These are phyloP conservation scores for Palythoa grandis DNA, from an alignment of 92 coral and sea anemone genomes.

Conservation along the genomic window DNA sequence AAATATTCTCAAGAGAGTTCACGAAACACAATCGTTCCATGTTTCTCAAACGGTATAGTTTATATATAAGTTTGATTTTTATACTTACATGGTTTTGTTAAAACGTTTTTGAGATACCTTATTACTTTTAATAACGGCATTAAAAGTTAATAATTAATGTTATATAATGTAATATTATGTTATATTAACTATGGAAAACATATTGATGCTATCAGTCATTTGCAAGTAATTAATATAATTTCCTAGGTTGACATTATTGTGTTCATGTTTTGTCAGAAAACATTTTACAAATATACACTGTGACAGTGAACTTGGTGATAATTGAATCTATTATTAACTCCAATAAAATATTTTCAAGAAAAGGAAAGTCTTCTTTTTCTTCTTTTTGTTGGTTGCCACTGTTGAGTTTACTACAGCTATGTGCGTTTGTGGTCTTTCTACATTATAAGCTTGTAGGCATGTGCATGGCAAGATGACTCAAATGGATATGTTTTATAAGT, in stretches of 20 bases:
- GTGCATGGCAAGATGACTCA: background rate
- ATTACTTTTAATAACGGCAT: background rate
- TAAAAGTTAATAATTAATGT: background rate
- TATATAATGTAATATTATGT: background rate
- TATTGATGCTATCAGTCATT: slow-evolving; percentile 4
- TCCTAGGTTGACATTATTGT: background rate
- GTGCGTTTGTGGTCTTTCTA: background rate
- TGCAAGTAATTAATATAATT: background rate
- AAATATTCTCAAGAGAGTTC: background rate
- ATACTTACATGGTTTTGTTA: background rate
- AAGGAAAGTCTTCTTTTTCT: too few relatives aligned
- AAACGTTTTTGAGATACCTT: too few relatives aligned
- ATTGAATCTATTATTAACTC: background rate
- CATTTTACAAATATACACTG: background rate
- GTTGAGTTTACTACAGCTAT: background rate
- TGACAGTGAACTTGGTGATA: background rate
- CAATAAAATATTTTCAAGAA: too few relatives aligned
- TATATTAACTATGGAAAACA: background rate
- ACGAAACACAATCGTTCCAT: background rate
- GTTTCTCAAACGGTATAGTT: slow-evolving; percentile 9
- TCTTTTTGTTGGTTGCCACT: too few relatives aligned
- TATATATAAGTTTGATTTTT: background rate
- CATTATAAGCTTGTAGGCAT: background rate
- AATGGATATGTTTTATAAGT: background rate
- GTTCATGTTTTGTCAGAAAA: slow-evolving; percentile 5